Evolutionary conservation across 2,888 invertebrate species (phyloP).

Genomic region (Calameuta filiformis): DNA sequence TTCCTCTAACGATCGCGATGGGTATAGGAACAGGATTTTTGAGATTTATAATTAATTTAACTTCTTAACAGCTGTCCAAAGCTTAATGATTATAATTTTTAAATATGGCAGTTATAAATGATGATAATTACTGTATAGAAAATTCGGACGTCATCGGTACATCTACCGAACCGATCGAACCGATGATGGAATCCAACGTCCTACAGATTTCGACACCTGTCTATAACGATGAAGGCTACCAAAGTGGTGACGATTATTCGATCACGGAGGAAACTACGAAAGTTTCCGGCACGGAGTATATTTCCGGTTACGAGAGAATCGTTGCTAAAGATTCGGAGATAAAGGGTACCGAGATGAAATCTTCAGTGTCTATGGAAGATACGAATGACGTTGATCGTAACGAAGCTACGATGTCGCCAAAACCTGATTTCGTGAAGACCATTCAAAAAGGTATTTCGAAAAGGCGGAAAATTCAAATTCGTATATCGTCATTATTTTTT

Average conservation of each 20-base stretch:
- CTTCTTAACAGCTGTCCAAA: neutral
- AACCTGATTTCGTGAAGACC: conserved; percentile 49
- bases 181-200: neutral
- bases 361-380: too few species aligned
- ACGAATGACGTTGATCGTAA: too few species aligned
- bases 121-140: neutral
- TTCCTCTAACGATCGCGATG: neutral
- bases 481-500: neutral
- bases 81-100: neutral
- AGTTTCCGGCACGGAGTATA: neutral
- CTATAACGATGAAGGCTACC: neutral
- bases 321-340: too few species aligned
- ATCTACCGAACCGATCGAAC: neutral
- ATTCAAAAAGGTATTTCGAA: conserved; percentile 40
- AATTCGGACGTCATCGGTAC: neutral
- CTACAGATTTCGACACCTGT: conserved; percentile 11
- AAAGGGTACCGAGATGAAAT: too few species aligned
- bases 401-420: conserved; percentile 30
- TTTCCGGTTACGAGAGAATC: too few species aligned
- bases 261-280: neutral
- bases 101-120: neutral
- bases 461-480: neutral
- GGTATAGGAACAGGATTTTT: too few species aligned
- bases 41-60: neutral
- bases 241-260: neutral